Percentiles rank a stretch among this genome's conserved stretches.
Evolutionary conservation across 2,888 invertebrate species (phyloP).

Genomic region (Gastracanthus pulcherrimus): DNA sequence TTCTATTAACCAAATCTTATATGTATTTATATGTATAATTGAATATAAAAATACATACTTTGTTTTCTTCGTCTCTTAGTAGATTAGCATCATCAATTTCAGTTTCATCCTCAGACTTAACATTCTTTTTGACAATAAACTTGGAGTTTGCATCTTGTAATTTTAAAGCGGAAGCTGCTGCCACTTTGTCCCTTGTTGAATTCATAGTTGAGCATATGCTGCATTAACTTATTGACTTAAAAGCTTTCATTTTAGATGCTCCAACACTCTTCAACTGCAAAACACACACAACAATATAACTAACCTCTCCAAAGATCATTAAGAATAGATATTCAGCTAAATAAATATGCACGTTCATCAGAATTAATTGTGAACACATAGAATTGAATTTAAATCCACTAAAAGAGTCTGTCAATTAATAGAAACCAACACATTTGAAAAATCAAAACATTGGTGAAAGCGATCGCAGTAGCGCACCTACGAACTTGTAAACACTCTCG

Average conservation of each 20-base stretch:
- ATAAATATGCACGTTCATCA: too few species aligned
- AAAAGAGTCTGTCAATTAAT: not conserved
- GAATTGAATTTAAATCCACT: not conserved
- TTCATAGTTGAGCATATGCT: not conserved
- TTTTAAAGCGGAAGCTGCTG: not conserved
- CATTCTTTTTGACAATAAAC: not conserved
- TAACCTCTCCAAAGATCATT: not conserved
- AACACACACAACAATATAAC: not conserved
- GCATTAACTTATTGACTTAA: not conserved
- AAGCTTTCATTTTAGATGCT: not conserved
- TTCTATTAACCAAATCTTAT: not conserved
- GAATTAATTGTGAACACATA: too few species aligned
- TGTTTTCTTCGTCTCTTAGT: not conserved
- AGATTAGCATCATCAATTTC: conserved; percentile 5
- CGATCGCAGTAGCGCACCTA: too few species aligned
- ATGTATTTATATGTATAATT: not conserved
- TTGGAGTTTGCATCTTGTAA: not conserved
- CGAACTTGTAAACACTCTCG: too few species aligned
- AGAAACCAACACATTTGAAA: not conserved
- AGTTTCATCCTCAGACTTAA: conserved; percentile 8
- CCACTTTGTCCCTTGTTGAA: not conserved
- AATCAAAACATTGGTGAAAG: not conserved
- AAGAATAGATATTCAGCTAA: too few species aligned
- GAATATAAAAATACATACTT: not conserved
- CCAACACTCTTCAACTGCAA: not conserved